Evolutionary conservation across 2,888 invertebrate species (phyloP).

Genomic region (Homarus gammarus): DNA sequence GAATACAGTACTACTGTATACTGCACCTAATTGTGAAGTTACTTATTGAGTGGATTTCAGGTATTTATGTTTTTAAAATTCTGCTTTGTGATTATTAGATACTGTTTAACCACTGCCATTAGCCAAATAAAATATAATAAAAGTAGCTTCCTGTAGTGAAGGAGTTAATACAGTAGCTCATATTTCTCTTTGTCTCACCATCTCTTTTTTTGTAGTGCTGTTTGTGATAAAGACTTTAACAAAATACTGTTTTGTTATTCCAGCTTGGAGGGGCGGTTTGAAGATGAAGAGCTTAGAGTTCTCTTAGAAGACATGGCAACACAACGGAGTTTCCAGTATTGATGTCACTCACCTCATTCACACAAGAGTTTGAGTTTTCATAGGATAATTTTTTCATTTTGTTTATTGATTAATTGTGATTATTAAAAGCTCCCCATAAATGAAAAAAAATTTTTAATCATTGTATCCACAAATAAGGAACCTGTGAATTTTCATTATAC

Average conservation of each 20-base stretch:
- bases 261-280: constrained; percentile 95
- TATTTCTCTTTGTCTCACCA: not conserved
- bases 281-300: constrained; percentile 98
- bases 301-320: constrained; percentile 98
- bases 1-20: no score
- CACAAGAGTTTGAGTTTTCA: not conserved
- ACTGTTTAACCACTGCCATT: no score
- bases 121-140: no score
- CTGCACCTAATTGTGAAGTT: no score
- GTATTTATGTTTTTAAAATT: no score
- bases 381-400: not conserved
- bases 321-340: constrained; percentile 98
- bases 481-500: not conserved
- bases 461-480: not conserved
- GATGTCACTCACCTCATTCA: not conserved
- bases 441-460: not conserved
- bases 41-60: no score
- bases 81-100: no score
- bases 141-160: no score
- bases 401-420: not conserved
- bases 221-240: not conserved
- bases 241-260: constrained; percentile 70
- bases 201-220: not conserved
- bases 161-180: no score
- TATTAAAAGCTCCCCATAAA: no score